These are phyloP conservation scores for Panagrolaimus sp. DNA, from an alignment of 1,140 invertebrate species.

Conservation along the genomic window DNA sequence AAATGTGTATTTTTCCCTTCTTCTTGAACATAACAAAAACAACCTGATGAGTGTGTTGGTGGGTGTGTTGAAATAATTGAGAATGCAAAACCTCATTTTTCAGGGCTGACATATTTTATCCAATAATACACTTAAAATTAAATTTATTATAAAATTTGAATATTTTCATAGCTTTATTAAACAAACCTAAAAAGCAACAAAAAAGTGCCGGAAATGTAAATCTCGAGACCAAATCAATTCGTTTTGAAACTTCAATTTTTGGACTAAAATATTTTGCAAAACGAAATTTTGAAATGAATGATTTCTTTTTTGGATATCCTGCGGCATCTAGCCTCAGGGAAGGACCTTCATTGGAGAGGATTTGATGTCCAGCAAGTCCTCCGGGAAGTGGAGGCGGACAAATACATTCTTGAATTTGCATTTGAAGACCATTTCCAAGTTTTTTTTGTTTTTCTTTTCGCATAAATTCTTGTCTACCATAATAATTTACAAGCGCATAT, in stretches of 20 bases:
- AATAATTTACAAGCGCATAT: slow-evolving; percentile 93
- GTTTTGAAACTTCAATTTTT: slow-evolving; percentile 48
- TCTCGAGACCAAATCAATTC: slow-evolving; percentile 49
- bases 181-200: slow-evolving; percentile 32
- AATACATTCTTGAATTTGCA: slow-evolving; percentile 41
- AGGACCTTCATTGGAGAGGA: slow-evolving; percentile 11
- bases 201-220: slow-evolving; percentile 46
- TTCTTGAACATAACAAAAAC: too few species aligned
- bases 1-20: too few species aligned
- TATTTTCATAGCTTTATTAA: background rate
- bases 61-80: too few species aligned
- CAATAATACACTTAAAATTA: slow-evolving; percentile 44
- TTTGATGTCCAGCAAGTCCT: background rate
- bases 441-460: slow-evolving; percentile 41
- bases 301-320: slow-evolving; percentile 27
- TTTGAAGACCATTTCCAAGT: slow-evolving; percentile 22
- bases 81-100: too few species aligned
- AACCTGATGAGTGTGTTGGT: too few species aligned
- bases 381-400: slow-evolving; percentile 37
- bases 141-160: background rate
- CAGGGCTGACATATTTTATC: slow-evolving; percentile 28
- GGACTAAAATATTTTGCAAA: slow-evolving; percentile 28
- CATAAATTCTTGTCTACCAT: slow-evolving; percentile 75
- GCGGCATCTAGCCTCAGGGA: slow-evolving; percentile 24
- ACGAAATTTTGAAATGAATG: slow-evolving; percentile 26